phyloP scores from a whole-genome alignment of 2,888 invertebrate genomes.

The Sarcophaga subvicina region DNA sequence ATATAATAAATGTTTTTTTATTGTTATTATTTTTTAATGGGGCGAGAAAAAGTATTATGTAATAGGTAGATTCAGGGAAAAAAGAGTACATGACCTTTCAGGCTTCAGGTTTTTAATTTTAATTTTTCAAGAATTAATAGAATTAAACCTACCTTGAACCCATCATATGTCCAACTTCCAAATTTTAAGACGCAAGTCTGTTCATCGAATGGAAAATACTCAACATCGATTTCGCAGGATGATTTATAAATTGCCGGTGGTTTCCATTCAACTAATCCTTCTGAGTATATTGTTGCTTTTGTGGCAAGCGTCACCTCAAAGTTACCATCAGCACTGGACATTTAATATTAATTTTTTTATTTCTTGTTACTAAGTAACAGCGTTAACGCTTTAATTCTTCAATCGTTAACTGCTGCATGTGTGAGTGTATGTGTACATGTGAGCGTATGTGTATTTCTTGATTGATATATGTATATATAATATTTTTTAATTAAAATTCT shows the following conservation, averaged over 20 bases:
- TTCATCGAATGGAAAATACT: conserved; percentile 98
- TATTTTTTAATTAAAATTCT: background rate
- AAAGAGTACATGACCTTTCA: conserved; percentile 30
- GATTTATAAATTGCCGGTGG: conserved; percentile 99
- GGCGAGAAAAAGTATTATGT: conserved; percentile 5
- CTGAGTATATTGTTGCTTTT: conserved; percentile 95
- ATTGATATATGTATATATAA: background rate
- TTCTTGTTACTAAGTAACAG: background rate
- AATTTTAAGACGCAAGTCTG: conserved; percentile 98
- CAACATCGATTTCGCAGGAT: conserved; percentile 97
- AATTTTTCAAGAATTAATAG: conserved; percentile 12
- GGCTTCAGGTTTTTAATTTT: conserved; percentile 8
- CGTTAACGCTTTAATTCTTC: conserved; percentile 4
- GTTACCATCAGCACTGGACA: conserved; percentile 93
- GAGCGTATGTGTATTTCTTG: background rate
- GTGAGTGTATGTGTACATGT: background rate
- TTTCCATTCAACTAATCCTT: conserved; percentile 97
- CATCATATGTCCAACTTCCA: conserved; percentile 99
- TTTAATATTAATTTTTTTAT: conserved; percentile 51
- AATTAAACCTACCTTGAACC: conserved; percentile 92
- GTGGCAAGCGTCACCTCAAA: conserved; percentile 98
- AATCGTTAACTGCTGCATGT: background rate
- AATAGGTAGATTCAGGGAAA: conserved; percentile 25
- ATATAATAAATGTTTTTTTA: conserved; percentile 20
- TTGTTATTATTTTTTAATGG: conserved; percentile 21